Base-by-base conservation (phyloP, 1,140 invertebrate species). In the Scaptomyza montana region DNA sequence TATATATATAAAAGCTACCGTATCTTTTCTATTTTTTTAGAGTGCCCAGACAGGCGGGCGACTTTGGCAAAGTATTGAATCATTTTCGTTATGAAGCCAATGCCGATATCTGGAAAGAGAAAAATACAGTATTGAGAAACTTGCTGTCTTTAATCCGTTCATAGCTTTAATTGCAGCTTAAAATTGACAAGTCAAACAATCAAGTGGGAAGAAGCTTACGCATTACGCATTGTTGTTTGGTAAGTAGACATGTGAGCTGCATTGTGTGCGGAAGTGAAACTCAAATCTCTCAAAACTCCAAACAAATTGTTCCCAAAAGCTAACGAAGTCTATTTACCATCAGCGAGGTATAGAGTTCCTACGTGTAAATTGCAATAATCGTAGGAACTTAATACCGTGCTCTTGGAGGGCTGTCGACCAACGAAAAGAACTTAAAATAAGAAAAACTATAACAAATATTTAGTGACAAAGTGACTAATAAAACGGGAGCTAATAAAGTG, bases 381-480 rank as follows among this genome's bases (percentile, higher is more conserved):
- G 90, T 91, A 91, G 90, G 90, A 91, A 91, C 90, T 91, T 91
- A 91, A 91, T 91, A 91, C 90, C 90, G 90, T 91, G 90, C 90
- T 91, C 90, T 91, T 91, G 90, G 90, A 90, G 90, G 87, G 79
- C 90, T 91, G 84, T 91, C 81, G 68, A 69, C 62, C 90, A 91
- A 30, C 89, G 33, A 36, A 36, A 1, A 36, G 5, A 30, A 68
- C 49, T 45, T 45, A 57, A 28, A 50, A n/a, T n/a, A n/a, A n/a
- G n/a, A n/a, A n/a, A 21, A 30, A 10, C 39, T 30, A 30, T 3
- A 30, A 30, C 30, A 30, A 30, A 2, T 2, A 51, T 28, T 41
- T 7, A n/a, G 45, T 36, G 12, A 60, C 7, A 12, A 28, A 62
- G 33, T 62, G 50, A 30, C 41, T 9, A 10, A 10, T 39, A 21